phyloP scores from a whole-genome alignment of 2,797 vertebrate species.

The Neosilurus hyrtlii region DNA sequence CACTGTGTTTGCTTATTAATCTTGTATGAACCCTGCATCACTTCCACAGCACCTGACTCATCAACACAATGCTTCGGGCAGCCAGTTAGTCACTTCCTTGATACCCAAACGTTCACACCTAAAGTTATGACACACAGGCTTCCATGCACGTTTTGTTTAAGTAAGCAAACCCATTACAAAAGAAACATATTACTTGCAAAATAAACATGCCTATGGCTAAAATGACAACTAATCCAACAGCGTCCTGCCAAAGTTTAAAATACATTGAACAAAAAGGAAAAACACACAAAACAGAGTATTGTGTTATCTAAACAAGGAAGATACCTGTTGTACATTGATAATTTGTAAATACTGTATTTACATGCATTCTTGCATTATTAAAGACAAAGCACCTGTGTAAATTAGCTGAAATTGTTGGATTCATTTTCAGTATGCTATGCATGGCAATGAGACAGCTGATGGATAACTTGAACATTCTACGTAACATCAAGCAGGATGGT shows the following conservation, averaged over 20 bases:
- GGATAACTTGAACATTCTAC: neutral
- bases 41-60: conserved; percentile 2
- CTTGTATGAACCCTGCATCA: neutral
- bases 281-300: neutral
- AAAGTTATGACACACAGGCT: conserved; percentile 21
- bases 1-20: neutral
- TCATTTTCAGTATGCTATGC: neutral
- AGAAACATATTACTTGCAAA: neutral
- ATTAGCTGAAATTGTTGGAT: neutral
- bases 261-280: neutral
- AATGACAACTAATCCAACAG: neutral
- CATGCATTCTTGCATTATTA: neutral
- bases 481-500: neutral
- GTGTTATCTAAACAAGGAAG: neutral
- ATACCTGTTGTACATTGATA: neutral
- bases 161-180: neutral
- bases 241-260: neutral
- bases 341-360: neutral
- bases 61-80: conserved; percentile 9
- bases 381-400: neutral
- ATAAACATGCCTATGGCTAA: neutral
- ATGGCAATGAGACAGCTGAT: neutral
- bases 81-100: conserved; percentile 16
- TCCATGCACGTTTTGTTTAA: neutral
- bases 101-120: conserved; percentile 15